phyloP scores from a whole-genome alignment of 2,888 invertebrate species.

The Pardosa pseudoannulata region DNA sequence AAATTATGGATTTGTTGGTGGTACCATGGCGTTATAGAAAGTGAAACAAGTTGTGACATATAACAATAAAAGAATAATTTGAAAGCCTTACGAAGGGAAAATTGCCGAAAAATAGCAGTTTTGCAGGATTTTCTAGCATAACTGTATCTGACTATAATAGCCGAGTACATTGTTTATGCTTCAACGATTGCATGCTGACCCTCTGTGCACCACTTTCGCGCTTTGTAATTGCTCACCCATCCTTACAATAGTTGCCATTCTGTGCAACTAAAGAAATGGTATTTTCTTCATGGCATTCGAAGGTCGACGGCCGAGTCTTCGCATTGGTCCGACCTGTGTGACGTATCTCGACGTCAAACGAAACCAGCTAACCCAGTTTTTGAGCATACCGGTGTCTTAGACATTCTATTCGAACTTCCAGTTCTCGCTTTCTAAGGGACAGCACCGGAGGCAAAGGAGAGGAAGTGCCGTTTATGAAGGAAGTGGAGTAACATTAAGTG shows the following conservation, averaged over 20 bases:
- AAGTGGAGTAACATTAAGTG: conserved; percentile 1
- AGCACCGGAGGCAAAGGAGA: conserved; percentile 8
- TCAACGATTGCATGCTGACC: not conserved
- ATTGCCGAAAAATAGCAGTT: no score
- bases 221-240: conserved; percentile 10
- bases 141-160: not conserved
- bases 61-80: no score
- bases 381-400: not conserved
- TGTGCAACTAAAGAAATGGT: not conserved
- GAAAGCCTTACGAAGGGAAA: no score
- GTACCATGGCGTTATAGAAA: no score
- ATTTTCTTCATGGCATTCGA: conserved; percentile 15
- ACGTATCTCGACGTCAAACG: not conserved
- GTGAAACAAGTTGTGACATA: no score
- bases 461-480: conserved; percentile 11
- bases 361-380: conserved; percentile 16
- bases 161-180: not conserved
- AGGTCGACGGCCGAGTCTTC: conserved; percentile 13
- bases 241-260: conserved; percentile 10
- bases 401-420: not conserved
- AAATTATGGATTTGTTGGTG: no score
- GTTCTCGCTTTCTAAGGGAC: conserved; percentile 15
- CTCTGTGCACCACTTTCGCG: conserved; percentile 15
- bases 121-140: no score
- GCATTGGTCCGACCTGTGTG: not conserved